Percentiles rank a stretch among this genome's conserved stretches.
Evolutionary conservation across 2,888 invertebrate species (phyloP).

Genomic region (Polymixis lichenea): DNA sequence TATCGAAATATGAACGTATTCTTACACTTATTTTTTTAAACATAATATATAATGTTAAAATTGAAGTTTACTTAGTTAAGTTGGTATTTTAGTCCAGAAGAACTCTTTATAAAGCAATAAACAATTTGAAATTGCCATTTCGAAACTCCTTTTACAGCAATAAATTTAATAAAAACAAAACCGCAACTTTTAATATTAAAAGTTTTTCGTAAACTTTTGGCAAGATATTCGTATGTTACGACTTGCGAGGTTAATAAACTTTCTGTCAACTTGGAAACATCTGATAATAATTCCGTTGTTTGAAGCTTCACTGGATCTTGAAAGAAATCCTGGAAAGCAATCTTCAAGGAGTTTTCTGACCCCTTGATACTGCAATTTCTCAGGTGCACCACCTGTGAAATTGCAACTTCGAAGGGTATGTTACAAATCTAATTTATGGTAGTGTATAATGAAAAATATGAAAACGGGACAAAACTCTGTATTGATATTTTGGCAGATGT

Average conservation of each 20-base stretch:
- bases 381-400: slow-evolving; percentile 7
- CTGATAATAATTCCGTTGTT: background rate
- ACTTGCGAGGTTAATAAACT: slow-evolving; percentile 31
- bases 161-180: slow-evolving; percentile 15
- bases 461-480: background rate
- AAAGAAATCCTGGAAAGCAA: background rate
- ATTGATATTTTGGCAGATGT: background rate
- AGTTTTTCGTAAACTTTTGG: slow-evolving; percentile 17
- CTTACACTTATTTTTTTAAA: background rate
- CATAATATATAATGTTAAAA: background rate
- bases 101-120: slow-evolving; percentile 23
- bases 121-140: slow-evolving; percentile 39
- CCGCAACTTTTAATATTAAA: slow-evolving; percentile 26
- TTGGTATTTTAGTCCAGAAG: background rate
- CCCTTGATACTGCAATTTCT: slow-evolving; percentile 18
- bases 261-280: slow-evolving; percentile 19
- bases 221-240: background rate
- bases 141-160: background rate
- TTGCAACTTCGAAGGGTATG: background rate
- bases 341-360: slow-evolving; percentile 13
- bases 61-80: background rate
- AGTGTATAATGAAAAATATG: background rate
- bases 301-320: background rate
- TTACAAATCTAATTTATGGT: background rate
- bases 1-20: background rate